Evolutionary conservation across 2,113 vertebrate genomes (phyloP), one percentile per base, ranked within the genome.

Genomic region (Heliornis fulica): DNA sequence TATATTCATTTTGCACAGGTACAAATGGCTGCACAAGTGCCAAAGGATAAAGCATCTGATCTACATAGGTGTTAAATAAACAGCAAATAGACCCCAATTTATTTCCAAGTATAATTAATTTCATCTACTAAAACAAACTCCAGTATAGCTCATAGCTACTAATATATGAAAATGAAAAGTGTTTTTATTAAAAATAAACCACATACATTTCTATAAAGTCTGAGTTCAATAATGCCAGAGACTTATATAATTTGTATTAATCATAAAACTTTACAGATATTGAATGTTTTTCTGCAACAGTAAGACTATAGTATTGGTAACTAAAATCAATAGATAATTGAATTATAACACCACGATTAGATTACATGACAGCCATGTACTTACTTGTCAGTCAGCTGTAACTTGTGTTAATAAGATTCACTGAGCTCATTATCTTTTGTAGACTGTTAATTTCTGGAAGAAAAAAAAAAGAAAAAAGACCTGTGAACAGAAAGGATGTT

Each of bases 391-490:
- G 82, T 96, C 88, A 93, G 45, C 36, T 75, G 71, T 85, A 96
- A 89, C 93, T 95, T 93, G 61, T 89, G 50, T 76, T 97, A 96
- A 96, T 95, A 96, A 95, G 74, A 96, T 93, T 93, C 95, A 93
- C 22, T 11, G 80, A 93, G 59, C 90, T 96, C 65, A 95, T 97
- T 97, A 96, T 93, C 76, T 87, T 97, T 59, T 87, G 76, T 84
- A 89, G 74, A 90, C 78, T 91, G 66, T 74, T 97, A 94, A 96
- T 89, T 95, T 91, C 83, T 83, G 78, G 74, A 89, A 80, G 92
- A 76, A 51, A 23, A 48, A 48, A 48, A 48, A 23, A 50, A 50
- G 25, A 25, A 25, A 50, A 50, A 46, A 71, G 66, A 89, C 76
- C 66, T 94, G 38, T 91, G 83, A 90, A 90, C 48, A 80, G 68